Evolutionary conservation across 2,888 invertebrate genomes (phyloP), one percentile per base, ranked within the genome.

Genomic region (Harpagoxenus sublaevis): DNA sequence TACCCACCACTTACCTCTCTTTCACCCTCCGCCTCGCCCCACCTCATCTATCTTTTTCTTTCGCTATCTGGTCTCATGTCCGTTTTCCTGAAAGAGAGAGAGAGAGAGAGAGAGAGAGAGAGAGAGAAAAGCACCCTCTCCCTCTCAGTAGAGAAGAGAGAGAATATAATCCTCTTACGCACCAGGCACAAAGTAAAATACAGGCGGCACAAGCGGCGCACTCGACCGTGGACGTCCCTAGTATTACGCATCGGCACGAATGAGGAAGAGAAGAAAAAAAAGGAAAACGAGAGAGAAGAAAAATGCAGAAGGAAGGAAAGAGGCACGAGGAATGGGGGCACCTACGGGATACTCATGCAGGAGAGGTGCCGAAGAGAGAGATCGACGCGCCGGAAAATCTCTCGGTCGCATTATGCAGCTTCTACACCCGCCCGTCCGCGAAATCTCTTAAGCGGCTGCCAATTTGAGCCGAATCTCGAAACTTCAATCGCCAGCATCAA

Each of bases 161-260:
- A 91, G 91, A 85, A 92, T 87, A 91, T 95, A 95, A 95, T 95
- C 95, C 94, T 94, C 95, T 95, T 95, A 95, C 92, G 93, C 93
- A 92, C 93, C 92, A 92, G 90, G 94, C 92, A 94, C 93, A 94
- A 94, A 94, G 94, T 94, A 94, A 94, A 95, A 93, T 94, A 90
- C 91, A 88, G 87, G 84, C 90, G 87, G 89, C 89, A 84, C 86
- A 82, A 88, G 85, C 88, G 88, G 62, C 84, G 86, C 87, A 88
- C 79, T 89, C 87, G 86, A 53, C 83, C 87, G 82, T 87, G 86
- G 74, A 87, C 75, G 85, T 88, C 89, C 90, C 89, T 73, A 83
- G 87, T 89, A 87, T 91, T 91, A 88, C 88, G 89, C 88, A 86
- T 87, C 86, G 84, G 86, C 84, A 87, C 86, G 73, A 87, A 84